phyloP scores from a whole-genome alignment of 2,797 vertebrate genomes.

The Heliangelus exortis region DNA sequence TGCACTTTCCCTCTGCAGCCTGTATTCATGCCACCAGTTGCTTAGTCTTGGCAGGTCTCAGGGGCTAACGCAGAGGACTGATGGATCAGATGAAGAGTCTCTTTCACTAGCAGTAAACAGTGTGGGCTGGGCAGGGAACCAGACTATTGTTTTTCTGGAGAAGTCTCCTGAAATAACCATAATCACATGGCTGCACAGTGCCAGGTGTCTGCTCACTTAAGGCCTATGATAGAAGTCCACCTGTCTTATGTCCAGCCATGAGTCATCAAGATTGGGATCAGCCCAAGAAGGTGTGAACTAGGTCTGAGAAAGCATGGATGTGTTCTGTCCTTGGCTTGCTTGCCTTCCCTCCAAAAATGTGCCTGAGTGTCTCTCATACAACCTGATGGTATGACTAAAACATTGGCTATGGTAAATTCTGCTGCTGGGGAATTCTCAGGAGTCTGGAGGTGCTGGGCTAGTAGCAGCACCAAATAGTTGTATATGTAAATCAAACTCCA shows the following conservation, averaged over 20 bases:
- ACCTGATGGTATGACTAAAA: neutral
- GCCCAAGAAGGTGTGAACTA: neutral
- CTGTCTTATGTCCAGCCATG: neutral
- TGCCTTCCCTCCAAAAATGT: neutral
- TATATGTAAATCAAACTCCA: neutral
- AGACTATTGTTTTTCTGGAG: neutral
- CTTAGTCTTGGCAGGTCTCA: neutral
- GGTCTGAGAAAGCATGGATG: fast-evolving
- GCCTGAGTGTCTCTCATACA: fast-evolving
- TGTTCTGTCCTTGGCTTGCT: neutral
- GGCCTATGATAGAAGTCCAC: neutral
- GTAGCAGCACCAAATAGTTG: neutral
- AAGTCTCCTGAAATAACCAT: neutral
- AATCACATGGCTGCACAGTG: too few relatives aligned
- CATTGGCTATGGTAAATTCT: neutral
- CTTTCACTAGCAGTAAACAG: neutral
- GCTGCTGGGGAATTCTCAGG: neutral
- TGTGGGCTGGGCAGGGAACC: neutral
- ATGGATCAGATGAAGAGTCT: neutral
- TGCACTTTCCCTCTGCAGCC: neutral
- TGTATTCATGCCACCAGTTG: neutral
- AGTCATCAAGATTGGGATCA: neutral
- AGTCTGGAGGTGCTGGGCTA: neutral
- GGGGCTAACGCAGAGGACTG: neutral
- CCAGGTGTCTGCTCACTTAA: neutral